Evolutionary conservation across 2,888 invertebrate species (phyloP).

Genomic region (Ligdia adustata): DNA sequence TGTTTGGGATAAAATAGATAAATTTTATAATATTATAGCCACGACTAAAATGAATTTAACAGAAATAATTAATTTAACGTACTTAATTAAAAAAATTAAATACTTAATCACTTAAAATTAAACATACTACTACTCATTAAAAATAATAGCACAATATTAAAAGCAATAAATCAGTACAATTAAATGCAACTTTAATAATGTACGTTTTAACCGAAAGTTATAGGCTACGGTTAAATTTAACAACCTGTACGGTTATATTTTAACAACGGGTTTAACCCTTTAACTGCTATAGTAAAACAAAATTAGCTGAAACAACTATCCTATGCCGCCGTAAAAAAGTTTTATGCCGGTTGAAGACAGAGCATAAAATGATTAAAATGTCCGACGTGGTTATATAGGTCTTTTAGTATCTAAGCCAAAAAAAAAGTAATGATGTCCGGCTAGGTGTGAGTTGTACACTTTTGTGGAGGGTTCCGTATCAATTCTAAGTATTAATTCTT

Average conservation of each 20-base stretch:
- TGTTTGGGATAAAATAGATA: background rate
- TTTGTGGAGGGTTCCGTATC: too few species aligned
- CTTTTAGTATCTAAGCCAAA: slow-evolving; percentile 1
- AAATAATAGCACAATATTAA: slow-evolving; percentile 7
- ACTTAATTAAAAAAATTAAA: background rate
- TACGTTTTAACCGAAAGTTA: slow-evolving; percentile 34
- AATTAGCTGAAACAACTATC: slow-evolving; percentile 38
- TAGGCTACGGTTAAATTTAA: slow-evolving; percentile 33
- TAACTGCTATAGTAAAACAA: slow-evolving; percentile 35
- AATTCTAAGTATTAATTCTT: too few species aligned
- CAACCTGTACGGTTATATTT: too few species aligned
- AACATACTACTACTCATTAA: background rate
- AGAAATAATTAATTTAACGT: background rate
- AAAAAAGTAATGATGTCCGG: slow-evolving; percentile 17
- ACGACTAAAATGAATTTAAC: background rate
- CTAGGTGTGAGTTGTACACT: background rate
- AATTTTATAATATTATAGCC: background rate
- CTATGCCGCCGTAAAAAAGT: slow-evolving; percentile 27
- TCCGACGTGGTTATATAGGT: slow-evolving; percentile 4
- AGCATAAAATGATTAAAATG: slow-evolving; percentile 11
- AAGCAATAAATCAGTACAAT: slow-evolving; percentile 15
- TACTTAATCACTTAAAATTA: background rate
- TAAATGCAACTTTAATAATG: slow-evolving; percentile 13
- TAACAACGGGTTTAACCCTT: slow-evolving; percentile 34
- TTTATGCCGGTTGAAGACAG: slow-evolving; percentile 6